phyloP scores from a whole-genome alignment of 2,113 vertebrate species.

The Rhineura floridana region DNA sequence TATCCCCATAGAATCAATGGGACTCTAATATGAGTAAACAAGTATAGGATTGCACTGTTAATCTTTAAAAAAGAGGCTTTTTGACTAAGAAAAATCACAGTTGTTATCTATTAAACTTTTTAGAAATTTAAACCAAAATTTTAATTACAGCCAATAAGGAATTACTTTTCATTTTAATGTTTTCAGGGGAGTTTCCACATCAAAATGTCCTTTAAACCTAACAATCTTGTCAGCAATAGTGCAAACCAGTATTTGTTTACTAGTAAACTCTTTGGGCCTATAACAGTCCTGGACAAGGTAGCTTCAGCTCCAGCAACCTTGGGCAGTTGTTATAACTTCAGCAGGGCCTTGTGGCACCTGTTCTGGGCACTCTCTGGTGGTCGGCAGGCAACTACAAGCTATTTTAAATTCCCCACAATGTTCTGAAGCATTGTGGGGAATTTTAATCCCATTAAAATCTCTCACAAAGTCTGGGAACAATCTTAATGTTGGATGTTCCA shows the following conservation, averaged over 20 bases:
- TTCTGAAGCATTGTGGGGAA: too few species aligned
- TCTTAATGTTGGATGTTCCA: background rate
- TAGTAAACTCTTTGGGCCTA: background rate
- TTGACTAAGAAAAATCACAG: background rate
- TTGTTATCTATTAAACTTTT: background rate
- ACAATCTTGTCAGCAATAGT: background rate
- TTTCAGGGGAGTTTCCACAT: background rate
- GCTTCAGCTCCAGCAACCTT: background rate
- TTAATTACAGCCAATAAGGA: background rate
- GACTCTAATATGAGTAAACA: background rate
- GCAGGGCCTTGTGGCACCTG: background rate
- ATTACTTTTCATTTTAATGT: background rate
- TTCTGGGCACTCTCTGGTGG: background rate
- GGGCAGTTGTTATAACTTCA: background rate
- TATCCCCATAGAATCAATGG: background rate
- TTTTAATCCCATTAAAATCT: background rate
- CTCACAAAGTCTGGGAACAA: background rate
- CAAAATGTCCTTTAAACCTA: conserved; percentile 22
- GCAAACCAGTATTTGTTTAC: background rate
- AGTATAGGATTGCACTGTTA: too few species aligned
- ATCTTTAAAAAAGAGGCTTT: background rate
- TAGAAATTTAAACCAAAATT: background rate
- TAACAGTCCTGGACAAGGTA: background rate
- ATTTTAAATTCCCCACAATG: background rate
- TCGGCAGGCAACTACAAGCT: background rate